Base-by-base conservation (phyloP, 1,140 invertebrate species). In the Papilio helenus region DNA sequence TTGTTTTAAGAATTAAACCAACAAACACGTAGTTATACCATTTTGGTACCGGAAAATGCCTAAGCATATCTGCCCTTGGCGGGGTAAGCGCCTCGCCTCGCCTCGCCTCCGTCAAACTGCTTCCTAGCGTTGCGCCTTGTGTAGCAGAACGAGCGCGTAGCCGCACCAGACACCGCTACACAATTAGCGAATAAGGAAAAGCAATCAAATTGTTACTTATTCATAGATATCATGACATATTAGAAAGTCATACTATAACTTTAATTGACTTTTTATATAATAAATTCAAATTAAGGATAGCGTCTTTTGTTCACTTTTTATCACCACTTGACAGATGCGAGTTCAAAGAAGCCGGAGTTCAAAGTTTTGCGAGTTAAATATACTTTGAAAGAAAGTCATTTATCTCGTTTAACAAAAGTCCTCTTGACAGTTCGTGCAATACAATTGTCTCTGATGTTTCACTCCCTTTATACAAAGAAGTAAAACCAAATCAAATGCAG, bases 351-450 rank as follows among this genome's bases (percentile, higher is more conserved):
- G 12, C 61, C 61, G 61, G 26, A 18, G 23, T 26, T 14, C 26
- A 34, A 68, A 68, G 61, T 68, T 65, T 68, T 68, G 18, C 8
- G 34, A 42, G 34, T 72, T 44, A 44, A 72, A 20, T 44, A 72
- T 44, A 72, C 71, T 72, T 72, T 20, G 34, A n/a, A 72, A 44
- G 71, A 72, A 44, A 72, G n/a, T 44, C 71, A 72, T 72, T 72
- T 72, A 72, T 72, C 71, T 44, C 71, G 42, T 72, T 72, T 72
- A 72, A 72, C 42, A 72, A 72, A 72, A 72, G 71, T 44, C n/a
- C 18, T 72, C 18, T 44, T n/a, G 39, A 72, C 7, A 72, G 8
- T 44, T 72, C 1, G 18, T 44, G 18, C 39, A 44, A 20, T 72
- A 20, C 18, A 23, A 72, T 72, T 72, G 71, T 72, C 34, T 44